Evolutionary conservation across 1,140 invertebrate genomes (phyloP), one percentile per base, ranked within the genome.

Genomic region (Drosophila chauvacae): DNA sequence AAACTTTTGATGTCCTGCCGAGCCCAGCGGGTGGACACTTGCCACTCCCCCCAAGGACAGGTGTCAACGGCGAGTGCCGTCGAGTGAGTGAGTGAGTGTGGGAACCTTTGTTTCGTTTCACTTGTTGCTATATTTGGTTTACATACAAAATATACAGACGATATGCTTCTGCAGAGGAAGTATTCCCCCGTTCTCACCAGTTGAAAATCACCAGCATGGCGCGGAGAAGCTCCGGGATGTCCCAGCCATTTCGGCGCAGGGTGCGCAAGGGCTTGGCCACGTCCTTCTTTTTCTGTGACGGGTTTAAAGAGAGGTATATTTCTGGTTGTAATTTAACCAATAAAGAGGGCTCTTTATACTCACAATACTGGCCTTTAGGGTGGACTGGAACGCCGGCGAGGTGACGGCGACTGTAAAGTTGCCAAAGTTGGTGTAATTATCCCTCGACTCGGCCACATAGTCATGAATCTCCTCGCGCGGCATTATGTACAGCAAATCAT

Each of bases 201-300:
- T 42, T 44, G 28, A 87, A 63, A 44, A 87, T 80, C 65, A 70
- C 42, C 55, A 71, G 26, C 33, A 41, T 58, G 44, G 51, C 69
- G 13, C 69, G 61, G 9, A 87, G 64, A 11, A 87, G 44, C 45
- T 66, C 64, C 2, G 50, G 62, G 33, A 87, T 18, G 53, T 87
- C 65, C 84, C 84, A 87, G 39, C 84, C 84, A 44, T 87, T 56
- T 18, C 56, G 73, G n/a, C 77, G 72, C 14, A 87, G 73, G 4
- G 53, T 58, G 6, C 41, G 53, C 73, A 87, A 18, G 1, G 85
- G 64, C 35, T 63, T 66, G 16, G 45, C 26, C 35, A 68, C 48
- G 30, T 87, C 85, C 50, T 55, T 65, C 42, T 90, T 77, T 28
- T 65, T n/a, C 84, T 87, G 77, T 14, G 20, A 30, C 23, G 16